Percentiles rank a stretch among this genome's conserved stretches.
Conservation (phyloP, 2,113 vertebrate species). For the Oryzias melastigma region DNA sequence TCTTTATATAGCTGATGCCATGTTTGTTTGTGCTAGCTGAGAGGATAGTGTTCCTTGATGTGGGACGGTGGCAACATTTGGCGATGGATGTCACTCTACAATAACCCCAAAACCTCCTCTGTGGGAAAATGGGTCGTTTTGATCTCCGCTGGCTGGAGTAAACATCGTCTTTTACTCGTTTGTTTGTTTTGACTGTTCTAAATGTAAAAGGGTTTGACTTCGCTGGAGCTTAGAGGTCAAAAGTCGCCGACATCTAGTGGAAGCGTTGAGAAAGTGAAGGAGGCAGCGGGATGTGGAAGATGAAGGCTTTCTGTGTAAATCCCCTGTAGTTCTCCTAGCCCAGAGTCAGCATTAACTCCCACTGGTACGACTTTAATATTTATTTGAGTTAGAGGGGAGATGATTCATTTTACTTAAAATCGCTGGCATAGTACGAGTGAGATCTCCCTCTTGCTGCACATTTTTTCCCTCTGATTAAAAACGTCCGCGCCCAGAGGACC, state of each 20-base stretch:
- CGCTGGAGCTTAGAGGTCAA: conserved; percentile 43
- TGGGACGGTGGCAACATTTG: conserved; percentile 18
- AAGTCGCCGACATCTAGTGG: conserved; percentile 34
- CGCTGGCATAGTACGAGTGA: conserved; percentile 48
- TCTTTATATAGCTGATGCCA: conserved; percentile 74
- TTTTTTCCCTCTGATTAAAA: conserved; percentile 74
- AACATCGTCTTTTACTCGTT: no score
- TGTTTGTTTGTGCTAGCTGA: conserved; percentile 67
- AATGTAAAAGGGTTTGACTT: conserved; percentile 2
- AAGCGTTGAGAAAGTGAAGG: conserved; percentile 16
- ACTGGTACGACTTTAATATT: conserved; percentile 56
- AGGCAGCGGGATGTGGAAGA: conserved; percentile 24
- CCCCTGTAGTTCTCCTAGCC: conserved; percentile 30
- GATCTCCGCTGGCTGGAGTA: conserved; percentile 14
- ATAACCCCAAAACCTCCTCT: conserved; percentile 24
- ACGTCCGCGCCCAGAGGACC: conserved; percentile 60
- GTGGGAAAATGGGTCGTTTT: conserved; percentile 45
- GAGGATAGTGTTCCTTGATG: conserved; percentile 45
- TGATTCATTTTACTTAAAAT: conserved; percentile 70
- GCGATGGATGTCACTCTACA: conserved; percentile 56
- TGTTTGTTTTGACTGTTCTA: no score
- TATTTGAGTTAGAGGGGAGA: conserved; percentile 62
- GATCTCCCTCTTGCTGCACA: conserved; percentile 52
- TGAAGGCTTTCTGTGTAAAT: conserved; percentile 25
- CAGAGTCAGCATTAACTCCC: conserved; percentile 41